A percentile compares a stretch with the other conserved stretches of the same genome.
Evolutionary conservation across 2,113 vertebrate genomes (phyloP).

Genomic region (Rhadina sibilatrix): DNA sequence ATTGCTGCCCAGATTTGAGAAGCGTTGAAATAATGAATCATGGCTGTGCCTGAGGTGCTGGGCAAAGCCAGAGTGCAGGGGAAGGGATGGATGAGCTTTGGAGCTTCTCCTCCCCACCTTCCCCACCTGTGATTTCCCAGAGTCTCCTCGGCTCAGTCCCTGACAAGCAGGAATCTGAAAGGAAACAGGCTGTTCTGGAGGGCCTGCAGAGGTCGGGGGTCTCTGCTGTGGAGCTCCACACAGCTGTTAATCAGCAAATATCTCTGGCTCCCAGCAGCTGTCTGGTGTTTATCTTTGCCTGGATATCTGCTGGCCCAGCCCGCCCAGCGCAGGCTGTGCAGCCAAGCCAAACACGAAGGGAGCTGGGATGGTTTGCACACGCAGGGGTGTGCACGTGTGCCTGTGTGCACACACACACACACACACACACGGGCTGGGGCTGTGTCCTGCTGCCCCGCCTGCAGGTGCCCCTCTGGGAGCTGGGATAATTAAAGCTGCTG

Average conservation of each 20-base stretch:
- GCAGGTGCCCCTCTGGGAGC: accelerated
- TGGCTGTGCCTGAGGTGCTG: background rate
- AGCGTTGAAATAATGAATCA: accelerated
- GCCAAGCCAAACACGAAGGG: conserved; percentile 60
- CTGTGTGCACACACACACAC: accelerated
- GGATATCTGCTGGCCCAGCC: conserved; percentile 45
- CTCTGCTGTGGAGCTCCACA: background rate
- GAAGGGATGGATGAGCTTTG: background rate
- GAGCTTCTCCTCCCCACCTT: background rate
- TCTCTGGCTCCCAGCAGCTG: conserved; percentile 70
- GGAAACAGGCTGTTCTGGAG: conserved; percentile 7
- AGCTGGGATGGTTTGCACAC: background rate
- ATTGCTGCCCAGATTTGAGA: background rate
- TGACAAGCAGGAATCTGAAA: background rate
- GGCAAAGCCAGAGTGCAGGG: background rate
- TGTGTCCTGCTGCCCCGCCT: accelerated
- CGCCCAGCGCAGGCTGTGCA: conserved; percentile 38
- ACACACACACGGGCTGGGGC: background rate
- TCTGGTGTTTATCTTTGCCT: conserved; percentile 47
- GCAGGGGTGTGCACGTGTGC: background rate
- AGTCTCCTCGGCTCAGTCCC: background rate
- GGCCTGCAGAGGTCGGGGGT: background rate
- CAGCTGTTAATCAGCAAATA: conserved; percentile 62
- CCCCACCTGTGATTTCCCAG: background rate
- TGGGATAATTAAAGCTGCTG: accelerated